Conservation (phyloP, 2,113 vertebrate species). For the Trogon surrucura region DNA sequence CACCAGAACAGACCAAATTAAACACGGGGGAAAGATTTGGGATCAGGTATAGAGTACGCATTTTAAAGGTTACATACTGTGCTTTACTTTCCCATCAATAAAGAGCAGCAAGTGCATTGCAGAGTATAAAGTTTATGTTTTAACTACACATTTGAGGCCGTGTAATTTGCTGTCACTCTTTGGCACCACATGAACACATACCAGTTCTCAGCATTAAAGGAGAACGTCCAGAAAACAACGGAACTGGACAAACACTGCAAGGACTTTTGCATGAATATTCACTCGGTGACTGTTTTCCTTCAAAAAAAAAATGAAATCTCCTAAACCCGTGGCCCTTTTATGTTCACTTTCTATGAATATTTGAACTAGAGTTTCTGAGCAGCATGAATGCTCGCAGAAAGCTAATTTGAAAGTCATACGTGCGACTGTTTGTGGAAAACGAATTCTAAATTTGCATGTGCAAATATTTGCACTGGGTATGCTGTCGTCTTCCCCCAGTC, state of each 20-base stretch:
- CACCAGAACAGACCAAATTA: background rate
- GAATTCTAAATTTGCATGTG: slow-evolving; percentile 62
- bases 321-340: slow-evolving; percentile 40
- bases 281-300: background rate
- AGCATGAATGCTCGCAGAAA: slow-evolving; percentile 55
- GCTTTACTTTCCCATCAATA: background rate
- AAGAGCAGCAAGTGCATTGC: background rate
- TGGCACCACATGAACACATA: background rate
- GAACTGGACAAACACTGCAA: background rate
- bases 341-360: slow-evolving; percentile 43
- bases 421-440: slow-evolving; percentile 58
- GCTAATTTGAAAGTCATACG: slow-evolving; percentile 64
- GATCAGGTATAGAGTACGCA: background rate
- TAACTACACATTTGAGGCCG: background rate
- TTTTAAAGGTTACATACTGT: background rate
- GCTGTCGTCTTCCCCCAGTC: slow-evolving; percentile 46
- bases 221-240: background rate
- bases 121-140: background rate
- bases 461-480: slow-evolving; percentile 64
- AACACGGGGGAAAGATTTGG: background rate
- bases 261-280: background rate
- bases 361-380: slow-evolving; percentile 57
- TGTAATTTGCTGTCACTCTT: background rate
- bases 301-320: background rate
- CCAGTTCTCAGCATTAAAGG: background rate